These are phyloP conservation scores for Tridacna gigas DNA, from an alignment of 2,888 invertebrate genomes.

Conservation along the genomic window DNA sequence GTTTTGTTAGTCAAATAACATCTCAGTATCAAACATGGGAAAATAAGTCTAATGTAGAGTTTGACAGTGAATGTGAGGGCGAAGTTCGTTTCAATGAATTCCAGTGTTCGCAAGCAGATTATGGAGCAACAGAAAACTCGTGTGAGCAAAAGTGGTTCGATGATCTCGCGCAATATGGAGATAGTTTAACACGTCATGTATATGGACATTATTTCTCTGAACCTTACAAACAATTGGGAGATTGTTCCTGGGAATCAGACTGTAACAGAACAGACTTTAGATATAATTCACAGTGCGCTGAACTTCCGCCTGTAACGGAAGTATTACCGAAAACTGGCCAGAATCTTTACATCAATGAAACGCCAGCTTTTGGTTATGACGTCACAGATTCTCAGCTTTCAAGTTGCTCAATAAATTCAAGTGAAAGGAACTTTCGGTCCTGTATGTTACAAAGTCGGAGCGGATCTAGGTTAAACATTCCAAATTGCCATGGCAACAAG, in stretches of 20 bases:
- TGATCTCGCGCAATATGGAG: conserved; percentile 13
- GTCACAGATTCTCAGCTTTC: background rate
- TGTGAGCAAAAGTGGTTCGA: conserved; percentile 1
- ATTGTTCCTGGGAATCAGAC: background rate
- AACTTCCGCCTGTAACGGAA: conserved; percentile 11
- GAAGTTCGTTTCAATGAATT: too few species aligned
- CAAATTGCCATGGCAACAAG: too few species aligned
- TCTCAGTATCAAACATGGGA: too few species aligned
- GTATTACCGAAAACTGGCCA: background rate
- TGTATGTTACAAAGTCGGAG: background rate
- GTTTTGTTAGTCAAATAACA: too few species aligned
- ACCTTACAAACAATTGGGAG: background rate
- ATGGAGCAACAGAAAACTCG: background rate
- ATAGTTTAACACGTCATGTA: background rate
- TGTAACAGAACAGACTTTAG: background rate
- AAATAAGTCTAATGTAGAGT: too few species aligned
- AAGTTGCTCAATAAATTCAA: background rate
- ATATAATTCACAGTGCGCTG: background rate
- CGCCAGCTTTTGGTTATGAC: background rate
- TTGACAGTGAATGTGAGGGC: too few species aligned
- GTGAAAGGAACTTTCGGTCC: background rate
- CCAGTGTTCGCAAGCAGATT: background rate
- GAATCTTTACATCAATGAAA: background rate
- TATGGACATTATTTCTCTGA: background rate
- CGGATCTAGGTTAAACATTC: too few species aligned